phyloP scores from a whole-genome alignment of 2,888 invertebrate genomes.

The Lasioglossum zephyrum region DNA sequence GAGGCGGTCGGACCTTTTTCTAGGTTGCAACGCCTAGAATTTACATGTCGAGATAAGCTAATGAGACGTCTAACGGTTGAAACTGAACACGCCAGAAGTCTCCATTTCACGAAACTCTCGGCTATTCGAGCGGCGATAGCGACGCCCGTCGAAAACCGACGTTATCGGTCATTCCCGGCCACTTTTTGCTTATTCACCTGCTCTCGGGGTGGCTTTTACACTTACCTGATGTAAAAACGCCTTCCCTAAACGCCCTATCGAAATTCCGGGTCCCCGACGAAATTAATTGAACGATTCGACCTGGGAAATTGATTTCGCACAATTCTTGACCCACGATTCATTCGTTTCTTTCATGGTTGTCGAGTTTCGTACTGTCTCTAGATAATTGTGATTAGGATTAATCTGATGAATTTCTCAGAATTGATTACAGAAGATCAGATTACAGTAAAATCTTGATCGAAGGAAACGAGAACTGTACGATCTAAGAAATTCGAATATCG shows the following conservation, averaged over 20 bases:
- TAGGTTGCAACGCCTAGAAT: slow-evolving; percentile 52
- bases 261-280: neutral
- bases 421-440: too few species aligned
- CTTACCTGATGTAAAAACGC: neutral
- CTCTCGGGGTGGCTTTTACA: slow-evolving; percentile 8
- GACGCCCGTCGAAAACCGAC: slow-evolving; percentile 28
- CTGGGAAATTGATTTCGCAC: neutral
- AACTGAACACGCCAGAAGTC: slow-evolving; percentile 41
- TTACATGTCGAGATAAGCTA: slow-evolving; percentile 61
- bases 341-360: neutral
- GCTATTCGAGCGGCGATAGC: slow-evolving; percentile 26
- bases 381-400: too few species aligned
- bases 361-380: neutral
- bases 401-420: too few species aligned
- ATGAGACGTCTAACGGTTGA: slow-evolving; percentile 55
- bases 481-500: too few species aligned
- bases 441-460: too few species aligned
- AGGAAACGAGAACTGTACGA: too few species aligned
- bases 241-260: neutral
- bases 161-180: slow-evolving; percentile 36
- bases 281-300: slow-evolving; percentile 7
- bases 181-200: slow-evolving; percentile 2
- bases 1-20: slow-evolving; percentile 13
- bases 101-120: slow-evolving; percentile 41
- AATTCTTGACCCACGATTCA: neutral